Conservation (phyloP, 2,888 invertebrate species). For the Clanis bilineata region DNA sequence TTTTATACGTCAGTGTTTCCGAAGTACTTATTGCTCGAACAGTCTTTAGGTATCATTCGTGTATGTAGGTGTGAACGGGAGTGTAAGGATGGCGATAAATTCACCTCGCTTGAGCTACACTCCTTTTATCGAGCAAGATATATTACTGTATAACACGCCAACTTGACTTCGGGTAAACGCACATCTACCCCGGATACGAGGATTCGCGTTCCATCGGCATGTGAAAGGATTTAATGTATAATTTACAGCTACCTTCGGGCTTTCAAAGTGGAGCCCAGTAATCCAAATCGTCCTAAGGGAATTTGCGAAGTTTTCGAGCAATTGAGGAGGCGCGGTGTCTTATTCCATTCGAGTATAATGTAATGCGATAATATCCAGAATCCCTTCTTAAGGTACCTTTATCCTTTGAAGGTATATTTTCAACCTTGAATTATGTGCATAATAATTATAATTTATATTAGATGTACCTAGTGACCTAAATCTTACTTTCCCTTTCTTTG, state of each 20-base stretch:
- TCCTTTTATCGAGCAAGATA: slow-evolving; percentile 32
- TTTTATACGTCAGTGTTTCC: no score
- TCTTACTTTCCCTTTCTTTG: no score
- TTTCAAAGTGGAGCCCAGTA: slow-evolving; percentile 1
- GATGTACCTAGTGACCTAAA: no score
- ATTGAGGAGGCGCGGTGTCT: neutral
- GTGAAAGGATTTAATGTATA: slow-evolving; percentile 17
- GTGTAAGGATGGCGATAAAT: slow-evolving; percentile 39
- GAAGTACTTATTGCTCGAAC: neutral
- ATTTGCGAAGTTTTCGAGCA: neutral
- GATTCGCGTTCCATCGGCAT: slow-evolving; percentile 13
- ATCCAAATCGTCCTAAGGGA: neutral
- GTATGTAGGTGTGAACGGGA: slow-evolving; percentile 29
- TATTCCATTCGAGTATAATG: neutral
- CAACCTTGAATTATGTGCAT: no score
- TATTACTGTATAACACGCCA: slow-evolving; percentile 37
- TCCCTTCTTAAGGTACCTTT: neutral
- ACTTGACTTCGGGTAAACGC: slow-evolving; percentile 26
- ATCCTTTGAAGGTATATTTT: neutral
- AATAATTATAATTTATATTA: no score
- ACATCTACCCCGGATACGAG: slow-evolving; percentile 26
- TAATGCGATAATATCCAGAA: neutral
- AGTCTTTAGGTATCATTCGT: neutral
- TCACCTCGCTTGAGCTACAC: slow-evolving; percentile 31
- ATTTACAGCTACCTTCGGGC: slow-evolving; percentile 5